Conservation (phyloP, 2,888 invertebrate genomes). For the Morinoia aosen region DNA sequence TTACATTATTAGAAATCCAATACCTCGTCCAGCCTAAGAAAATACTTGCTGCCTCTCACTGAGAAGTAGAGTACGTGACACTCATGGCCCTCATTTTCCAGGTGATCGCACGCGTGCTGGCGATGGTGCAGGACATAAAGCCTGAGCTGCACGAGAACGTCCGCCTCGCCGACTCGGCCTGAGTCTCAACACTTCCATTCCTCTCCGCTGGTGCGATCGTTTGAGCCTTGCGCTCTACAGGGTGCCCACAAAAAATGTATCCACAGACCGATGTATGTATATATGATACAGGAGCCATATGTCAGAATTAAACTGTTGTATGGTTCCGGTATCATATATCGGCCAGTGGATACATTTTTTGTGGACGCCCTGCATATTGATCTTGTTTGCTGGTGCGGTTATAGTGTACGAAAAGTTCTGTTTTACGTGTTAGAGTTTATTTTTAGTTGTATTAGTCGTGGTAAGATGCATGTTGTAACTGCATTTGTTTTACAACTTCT, state of each 20-base stretch:
- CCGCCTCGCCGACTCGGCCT: constrained; percentile 71
- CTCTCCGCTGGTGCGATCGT: not conserved
- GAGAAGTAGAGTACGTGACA: not conserved
- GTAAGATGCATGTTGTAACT: not conserved
- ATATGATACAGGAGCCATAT: too few species aligned
- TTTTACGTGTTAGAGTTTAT: not conserved
- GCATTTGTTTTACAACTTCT: not conserved
- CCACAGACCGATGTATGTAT: too few species aligned
- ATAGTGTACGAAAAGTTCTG: not conserved
- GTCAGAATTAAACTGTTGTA: too few species aligned
- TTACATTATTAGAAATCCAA: not conserved
- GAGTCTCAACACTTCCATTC: not conserved
- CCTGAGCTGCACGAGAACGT: constrained; percentile 94
- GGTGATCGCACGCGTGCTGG: constrained; percentile 85
- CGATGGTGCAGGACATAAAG: constrained; percentile 90
- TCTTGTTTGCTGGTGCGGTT: not conserved
- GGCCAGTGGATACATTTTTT: too few species aligned
- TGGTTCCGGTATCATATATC: too few species aligned
- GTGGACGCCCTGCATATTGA: not conserved
- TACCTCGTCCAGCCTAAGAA: not conserved
- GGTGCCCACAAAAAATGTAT: too few species aligned
- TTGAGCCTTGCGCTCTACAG: not conserved
- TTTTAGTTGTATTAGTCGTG: not conserved
- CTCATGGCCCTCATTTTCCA: constrained; percentile 71
- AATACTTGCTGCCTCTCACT: not conserved